phyloP scores from a whole-genome alignment of 2,797 vertebrate species.

The Halcyon leucocephala region DNA sequence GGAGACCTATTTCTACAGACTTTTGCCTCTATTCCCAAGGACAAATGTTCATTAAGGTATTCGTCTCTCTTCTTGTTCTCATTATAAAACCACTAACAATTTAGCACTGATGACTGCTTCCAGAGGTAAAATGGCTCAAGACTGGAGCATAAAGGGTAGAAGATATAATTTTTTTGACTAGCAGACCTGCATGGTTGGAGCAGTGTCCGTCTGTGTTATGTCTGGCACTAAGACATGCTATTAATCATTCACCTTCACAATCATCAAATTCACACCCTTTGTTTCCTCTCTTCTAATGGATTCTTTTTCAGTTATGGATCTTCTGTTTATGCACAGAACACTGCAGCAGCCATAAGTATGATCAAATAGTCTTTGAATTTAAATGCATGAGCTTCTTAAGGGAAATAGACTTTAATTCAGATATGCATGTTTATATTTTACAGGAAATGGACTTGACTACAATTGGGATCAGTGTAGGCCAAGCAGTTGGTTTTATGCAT shows the following conservation, averaged over 20 bases:
- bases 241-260: slow-evolving; percentile 18
- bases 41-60: background rate
- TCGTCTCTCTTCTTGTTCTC: background rate
- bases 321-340: background rate
- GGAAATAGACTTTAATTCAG: background rate
- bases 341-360: background rate
- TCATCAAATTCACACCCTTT: background rate
- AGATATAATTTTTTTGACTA: background rate
- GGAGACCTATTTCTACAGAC: background rate
- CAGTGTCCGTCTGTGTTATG: background rate
- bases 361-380: slow-evolving; percentile 3
- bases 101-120: background rate
- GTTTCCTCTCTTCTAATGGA: background rate
- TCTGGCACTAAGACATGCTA: background rate
- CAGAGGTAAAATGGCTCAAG: background rate
- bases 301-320: background rate
- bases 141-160: background rate
- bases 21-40: background rate
- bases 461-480: background rate
- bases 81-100: background rate
- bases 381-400: background rate
- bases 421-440: background rate
- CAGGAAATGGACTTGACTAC: background rate
- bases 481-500: background rate
- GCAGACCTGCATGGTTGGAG: background rate